Evolutionary conservation across 2,113 vertebrate genomes (phyloP).

Genomic region (Montifringilla adamsi): DNA sequence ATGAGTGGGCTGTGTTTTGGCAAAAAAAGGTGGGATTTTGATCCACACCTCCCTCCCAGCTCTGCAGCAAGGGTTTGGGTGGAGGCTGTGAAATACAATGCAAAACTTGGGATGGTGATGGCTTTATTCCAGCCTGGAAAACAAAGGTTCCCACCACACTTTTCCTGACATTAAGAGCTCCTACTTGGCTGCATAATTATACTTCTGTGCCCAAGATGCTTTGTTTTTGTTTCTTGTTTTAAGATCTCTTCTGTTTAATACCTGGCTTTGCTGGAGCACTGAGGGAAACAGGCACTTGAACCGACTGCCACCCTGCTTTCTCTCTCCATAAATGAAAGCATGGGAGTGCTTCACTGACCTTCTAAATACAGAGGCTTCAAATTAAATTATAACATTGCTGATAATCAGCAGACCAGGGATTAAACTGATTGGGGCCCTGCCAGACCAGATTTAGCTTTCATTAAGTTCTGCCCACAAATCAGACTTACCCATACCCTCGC

Average conservation of each 20-base stretch:
- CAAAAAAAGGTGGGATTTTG: not conserved
- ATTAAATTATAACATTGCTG: constrained; percentile 67
- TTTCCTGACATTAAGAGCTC: not conserved
- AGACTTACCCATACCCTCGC: constrained; percentile 13
- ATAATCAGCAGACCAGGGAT: constrained; percentile 64
- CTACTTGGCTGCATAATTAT: not conserved
- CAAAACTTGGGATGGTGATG: not conserved
- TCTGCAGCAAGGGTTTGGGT: not conserved
- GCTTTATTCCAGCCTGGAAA: not conserved
- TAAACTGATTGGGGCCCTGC: constrained; percentile 59
- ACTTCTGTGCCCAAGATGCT: not conserved
- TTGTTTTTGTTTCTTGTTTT: not conserved
- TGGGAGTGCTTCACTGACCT: constrained; percentile 29
- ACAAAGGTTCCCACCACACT: not conserved
- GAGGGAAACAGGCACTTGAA: not conserved
- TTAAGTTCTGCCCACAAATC: constrained; percentile 49
- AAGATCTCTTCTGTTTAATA: not conserved
- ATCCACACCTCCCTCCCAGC: not conserved
- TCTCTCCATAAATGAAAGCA: not conserved
- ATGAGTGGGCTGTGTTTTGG: not conserved
- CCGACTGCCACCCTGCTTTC: not conserved
- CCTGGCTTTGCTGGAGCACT: not conserved
- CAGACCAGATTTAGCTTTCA: constrained; percentile 57
- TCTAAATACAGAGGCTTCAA: constrained; percentile 48
- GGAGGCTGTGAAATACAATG: not conserved